A percentile compares a stretch with the other conserved stretches of the same genome.
Conservation (phyloP, 2,797 vertebrate species). For the Enteromius radiatus region DNA sequence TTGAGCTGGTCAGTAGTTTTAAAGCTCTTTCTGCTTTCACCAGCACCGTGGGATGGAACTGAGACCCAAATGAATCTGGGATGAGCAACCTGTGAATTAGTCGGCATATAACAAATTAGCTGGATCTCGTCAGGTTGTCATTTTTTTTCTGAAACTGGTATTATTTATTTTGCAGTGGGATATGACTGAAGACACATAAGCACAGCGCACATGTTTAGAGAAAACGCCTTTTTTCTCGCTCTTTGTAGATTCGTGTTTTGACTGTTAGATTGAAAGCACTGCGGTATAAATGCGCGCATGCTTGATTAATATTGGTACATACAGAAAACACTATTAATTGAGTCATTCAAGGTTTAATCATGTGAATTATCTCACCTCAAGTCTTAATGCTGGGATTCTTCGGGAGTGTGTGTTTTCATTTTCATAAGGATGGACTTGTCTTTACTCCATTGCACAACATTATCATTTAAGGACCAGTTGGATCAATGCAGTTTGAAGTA, state of each 20-base stretch:
- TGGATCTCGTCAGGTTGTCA: slow-evolving; percentile 38
- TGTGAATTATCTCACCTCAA: slow-evolving; percentile 18
- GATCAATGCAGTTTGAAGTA: slow-evolving; percentile 4
- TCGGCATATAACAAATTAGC: slow-evolving; percentile 45
- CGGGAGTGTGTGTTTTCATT: neutral
- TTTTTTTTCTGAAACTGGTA: slow-evolving; percentile 40
- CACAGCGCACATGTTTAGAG: slow-evolving; percentile 32
- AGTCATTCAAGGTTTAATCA: neutral
- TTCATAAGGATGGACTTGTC: neutral
- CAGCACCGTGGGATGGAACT: slow-evolving; percentile 2
- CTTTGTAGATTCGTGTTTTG: neutral
- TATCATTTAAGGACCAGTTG: slow-evolving; percentile 3
- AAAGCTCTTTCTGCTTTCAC: neutral
- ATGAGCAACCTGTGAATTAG: slow-evolving; percentile 45
- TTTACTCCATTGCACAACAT: neutral
- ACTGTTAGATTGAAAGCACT: slow-evolving; percentile 20
- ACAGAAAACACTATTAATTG: neutral
- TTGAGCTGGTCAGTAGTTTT: slow-evolving; percentile 37
- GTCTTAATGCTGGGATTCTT: slow-evolving; percentile 35
- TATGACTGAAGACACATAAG: slow-evolving; percentile 33
- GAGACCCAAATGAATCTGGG: slow-evolving; percentile 20
- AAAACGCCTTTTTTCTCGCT: neutral
- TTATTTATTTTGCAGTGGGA: slow-evolving; percentile 59
- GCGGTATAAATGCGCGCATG: neutral
- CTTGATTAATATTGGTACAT: slow-evolving; percentile 8